Percentiles rank a stretch among this genome's conserved stretches.
Conservation (phyloP, 1,140 invertebrate genomes). For the Colletes latitarsis region DNA sequence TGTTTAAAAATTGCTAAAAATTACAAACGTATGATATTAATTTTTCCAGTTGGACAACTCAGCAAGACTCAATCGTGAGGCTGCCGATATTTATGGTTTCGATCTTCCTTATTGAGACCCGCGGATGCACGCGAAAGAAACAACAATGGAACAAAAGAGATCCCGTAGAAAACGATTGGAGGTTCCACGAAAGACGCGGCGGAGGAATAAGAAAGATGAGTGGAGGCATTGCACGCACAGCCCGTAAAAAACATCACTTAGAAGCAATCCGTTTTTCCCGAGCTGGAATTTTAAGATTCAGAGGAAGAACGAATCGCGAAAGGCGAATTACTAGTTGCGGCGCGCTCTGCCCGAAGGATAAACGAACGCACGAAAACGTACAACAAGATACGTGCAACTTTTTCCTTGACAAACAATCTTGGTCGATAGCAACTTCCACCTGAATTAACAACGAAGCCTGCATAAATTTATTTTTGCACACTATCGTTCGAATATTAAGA, state of each 20-base stretch:
- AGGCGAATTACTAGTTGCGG: neutral
- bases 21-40: no score
- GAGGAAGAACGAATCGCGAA: neutral
- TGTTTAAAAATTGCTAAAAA: no score
- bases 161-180: neutral
- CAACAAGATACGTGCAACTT: neutral
- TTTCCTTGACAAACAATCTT: neutral
- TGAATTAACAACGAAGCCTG: neutral
- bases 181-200: neutral
- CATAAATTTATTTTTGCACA: no score
- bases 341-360: neutral
- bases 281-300: neutral
- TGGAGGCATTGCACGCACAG: constrained; percentile 6
- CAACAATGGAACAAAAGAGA: neutral
- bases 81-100: neutral
- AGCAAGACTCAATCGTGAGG: neutral
- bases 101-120: neutral
- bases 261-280: neutral
- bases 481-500: no score
- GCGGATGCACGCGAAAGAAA: neutral
- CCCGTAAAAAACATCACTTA: neutral
- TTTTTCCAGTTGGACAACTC: neutral
- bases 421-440: neutral
- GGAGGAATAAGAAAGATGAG: constrained; percentile 9
- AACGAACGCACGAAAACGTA: neutral